Evolutionary conservation across 2,888 invertebrate genomes (phyloP).

Genomic region (Limnephilus auricula): DNA sequence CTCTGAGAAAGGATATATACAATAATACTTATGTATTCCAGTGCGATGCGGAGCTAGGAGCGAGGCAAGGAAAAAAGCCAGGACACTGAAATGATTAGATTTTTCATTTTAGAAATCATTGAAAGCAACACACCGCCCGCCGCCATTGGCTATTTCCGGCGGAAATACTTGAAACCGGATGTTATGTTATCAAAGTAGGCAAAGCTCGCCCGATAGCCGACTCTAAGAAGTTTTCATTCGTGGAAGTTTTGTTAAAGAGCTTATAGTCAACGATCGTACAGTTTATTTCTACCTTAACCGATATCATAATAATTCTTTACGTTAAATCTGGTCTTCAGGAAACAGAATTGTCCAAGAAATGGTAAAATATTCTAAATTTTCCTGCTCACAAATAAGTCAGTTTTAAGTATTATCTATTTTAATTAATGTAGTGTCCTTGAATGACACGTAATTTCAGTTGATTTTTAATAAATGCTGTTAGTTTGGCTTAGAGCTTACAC

Average conservation of each 20-base stretch:
- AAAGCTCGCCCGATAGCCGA: not conserved
- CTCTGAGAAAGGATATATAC: not conserved
- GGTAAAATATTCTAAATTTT: too few relatives aligned
- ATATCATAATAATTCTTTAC: not conserved
- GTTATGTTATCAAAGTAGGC: conserved; percentile 33
- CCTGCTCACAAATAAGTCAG: too few relatives aligned
- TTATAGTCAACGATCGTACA: not conserved
- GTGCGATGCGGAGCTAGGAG: not conserved
- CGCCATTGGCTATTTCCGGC: conserved; percentile 40
- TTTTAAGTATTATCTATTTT: too few relatives aligned
- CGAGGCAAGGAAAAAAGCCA: not conserved
- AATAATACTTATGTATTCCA: not conserved
- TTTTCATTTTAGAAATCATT: conserved; percentile 39
- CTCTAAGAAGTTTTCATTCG: conserved; percentile 9
- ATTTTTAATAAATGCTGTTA: too few relatives aligned
- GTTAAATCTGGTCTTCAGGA: too few relatives aligned
- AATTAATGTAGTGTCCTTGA: too few relatives aligned
- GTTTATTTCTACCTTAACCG: not conserved
- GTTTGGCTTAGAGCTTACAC: too few relatives aligned
- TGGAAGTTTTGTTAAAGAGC: not conserved
- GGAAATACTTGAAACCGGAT: conserved; percentile 37
- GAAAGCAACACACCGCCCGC: not conserved
- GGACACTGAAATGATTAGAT: conserved; percentile 24
- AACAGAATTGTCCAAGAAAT: too few relatives aligned
- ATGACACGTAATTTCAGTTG: too few relatives aligned